Conservation (phyloP, 2,797 vertebrate species). For the Bufotes viridis region DNA sequence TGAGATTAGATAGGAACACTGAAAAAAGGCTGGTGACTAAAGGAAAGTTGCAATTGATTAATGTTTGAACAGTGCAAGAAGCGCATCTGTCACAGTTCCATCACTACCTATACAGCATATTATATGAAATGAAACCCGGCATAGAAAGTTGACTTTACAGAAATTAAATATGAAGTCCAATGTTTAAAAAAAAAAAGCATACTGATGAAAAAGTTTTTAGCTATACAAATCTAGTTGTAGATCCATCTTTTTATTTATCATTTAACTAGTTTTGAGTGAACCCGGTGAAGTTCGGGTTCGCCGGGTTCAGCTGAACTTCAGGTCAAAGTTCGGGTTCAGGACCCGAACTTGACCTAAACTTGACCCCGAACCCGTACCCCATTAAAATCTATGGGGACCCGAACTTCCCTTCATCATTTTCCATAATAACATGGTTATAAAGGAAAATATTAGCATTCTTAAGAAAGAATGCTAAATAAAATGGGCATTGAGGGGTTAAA, state of each 20-base stretch:
- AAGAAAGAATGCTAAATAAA: too few relatives aligned
- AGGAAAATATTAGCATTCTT: too few relatives aligned
- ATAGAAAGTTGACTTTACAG: constrained; percentile 26
- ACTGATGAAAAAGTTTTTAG: not conserved
- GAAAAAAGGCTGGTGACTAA: constrained; percentile 37
- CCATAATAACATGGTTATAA: too few relatives aligned
- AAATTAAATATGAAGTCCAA: constrained; percentile 30
- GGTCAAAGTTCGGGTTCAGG: too few relatives aligned
- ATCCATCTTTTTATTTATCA: not conserved
- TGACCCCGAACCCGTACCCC: too few relatives aligned
- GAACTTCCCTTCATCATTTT: too few relatives aligned
- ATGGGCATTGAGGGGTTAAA: too few relatives aligned
- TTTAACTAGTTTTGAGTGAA: too few relatives aligned
- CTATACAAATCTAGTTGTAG: not conserved
- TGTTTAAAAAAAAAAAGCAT: constrained; percentile 4
- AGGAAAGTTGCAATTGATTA: constrained; percentile 54
- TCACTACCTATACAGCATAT: constrained; percentile 17
- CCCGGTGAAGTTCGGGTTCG: too few relatives aligned
- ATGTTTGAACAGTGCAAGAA: constrained; percentile 57
- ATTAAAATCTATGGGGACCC: too few relatives aligned
- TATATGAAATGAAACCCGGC: constrained; percentile 27
- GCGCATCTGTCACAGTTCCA: constrained; percentile 37
- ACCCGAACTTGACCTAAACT: too few relatives aligned
- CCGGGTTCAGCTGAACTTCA: too few relatives aligned
- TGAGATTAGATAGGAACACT: constrained; percentile 46